Percentiles rank a stretch among this genome's conserved stretches.
Evolutionary conservation across 2,797 vertebrate genomes (phyloP).

Genomic region (Enteromius paludinosus): DNA sequence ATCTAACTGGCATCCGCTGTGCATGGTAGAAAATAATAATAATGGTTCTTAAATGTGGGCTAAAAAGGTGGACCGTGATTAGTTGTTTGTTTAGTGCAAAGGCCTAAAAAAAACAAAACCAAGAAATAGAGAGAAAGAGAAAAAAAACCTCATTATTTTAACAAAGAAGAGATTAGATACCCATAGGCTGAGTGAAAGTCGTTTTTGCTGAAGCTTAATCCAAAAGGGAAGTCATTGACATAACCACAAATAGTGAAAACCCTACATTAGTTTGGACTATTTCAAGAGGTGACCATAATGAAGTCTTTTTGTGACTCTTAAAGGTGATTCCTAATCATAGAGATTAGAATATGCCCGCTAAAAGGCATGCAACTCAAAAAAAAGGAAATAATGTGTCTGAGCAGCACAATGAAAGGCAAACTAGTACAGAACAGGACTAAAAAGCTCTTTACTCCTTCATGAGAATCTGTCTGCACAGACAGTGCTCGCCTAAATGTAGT

Average conservation of each 20-base stretch:
- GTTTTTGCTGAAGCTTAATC: neutral
- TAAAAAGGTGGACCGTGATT: slow-evolving; percentile 21
- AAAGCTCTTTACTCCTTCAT: slow-evolving; percentile 28
- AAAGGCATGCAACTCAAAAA: neutral
- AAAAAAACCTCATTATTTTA: neutral
- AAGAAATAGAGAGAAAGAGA: too few species aligned
- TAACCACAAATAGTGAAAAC: neutral
- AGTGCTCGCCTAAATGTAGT: slow-evolving; percentile 44
- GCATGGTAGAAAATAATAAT: slow-evolving; percentile 1
- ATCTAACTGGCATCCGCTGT: slow-evolving; percentile 34
- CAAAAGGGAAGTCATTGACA: neutral
- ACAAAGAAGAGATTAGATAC: neutral
- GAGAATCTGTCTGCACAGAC: slow-evolving; percentile 38
- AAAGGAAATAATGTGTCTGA: neutral
- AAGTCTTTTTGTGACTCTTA: neutral
- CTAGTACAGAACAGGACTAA: slow-evolving; percentile 13
- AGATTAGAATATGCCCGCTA: neutral
- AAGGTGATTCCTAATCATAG: neutral
- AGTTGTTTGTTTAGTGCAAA: slow-evolving; percentile 18
- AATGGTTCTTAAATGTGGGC: slow-evolving; percentile 3
- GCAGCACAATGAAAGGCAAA: slow-evolving; percentile 5
- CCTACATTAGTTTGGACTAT: neutral
- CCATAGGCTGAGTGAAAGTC: neutral
- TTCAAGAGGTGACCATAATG: neutral
- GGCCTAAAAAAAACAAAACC: neutral